These are phyloP conservation scores for Rhodinocichla rosea DNA, from an alignment of 2,113 vertebrate genomes.

Conservation along the genomic window DNA sequence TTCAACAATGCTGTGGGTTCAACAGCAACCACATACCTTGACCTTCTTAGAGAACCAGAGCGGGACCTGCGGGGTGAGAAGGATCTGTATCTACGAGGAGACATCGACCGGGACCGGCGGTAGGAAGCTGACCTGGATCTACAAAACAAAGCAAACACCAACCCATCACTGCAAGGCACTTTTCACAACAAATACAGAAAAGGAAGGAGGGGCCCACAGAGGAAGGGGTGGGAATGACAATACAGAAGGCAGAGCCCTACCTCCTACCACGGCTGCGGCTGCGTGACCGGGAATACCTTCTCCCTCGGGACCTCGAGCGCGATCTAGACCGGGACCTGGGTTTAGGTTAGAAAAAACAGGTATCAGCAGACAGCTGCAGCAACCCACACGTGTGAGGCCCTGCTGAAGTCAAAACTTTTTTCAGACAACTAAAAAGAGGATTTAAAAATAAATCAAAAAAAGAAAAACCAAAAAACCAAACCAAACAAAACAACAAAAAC, in stretches of 20 bases:
- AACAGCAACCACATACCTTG: constrained; percentile 66
- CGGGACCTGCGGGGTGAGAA: constrained; percentile 79
- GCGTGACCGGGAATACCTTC: constrained; percentile 80
- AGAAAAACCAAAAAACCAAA: neutral
- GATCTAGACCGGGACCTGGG: constrained; percentile 82
- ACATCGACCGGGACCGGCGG: constrained; percentile 80
- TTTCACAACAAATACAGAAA: neutral
- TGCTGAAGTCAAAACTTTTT: neutral
- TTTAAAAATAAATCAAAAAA: neutral
- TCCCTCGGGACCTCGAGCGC: constrained; percentile 81
- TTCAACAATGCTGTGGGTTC: rapidly evolving
- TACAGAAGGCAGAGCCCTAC: neutral
- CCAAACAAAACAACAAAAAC: neutral
- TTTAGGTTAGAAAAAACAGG: constrained; percentile 67
- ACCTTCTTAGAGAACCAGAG: constrained; percentile 79
- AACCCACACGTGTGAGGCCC: constrained; percentile 37
- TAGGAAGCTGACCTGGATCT: constrained; percentile 78
- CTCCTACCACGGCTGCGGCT: constrained; percentile 85
- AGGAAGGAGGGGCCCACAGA: rapidly evolving
- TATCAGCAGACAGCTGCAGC: constrained; percentile 51
- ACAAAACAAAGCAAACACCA: neutral
- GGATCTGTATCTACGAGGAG: constrained; percentile 80
- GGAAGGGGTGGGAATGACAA: rapidly evolving
- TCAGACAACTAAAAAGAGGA: constrained; percentile 71
- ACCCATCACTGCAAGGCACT: neutral